Conservation (phyloP, 2,113 vertebrate species). For the Tretioscincus oriximinensis region DNA sequence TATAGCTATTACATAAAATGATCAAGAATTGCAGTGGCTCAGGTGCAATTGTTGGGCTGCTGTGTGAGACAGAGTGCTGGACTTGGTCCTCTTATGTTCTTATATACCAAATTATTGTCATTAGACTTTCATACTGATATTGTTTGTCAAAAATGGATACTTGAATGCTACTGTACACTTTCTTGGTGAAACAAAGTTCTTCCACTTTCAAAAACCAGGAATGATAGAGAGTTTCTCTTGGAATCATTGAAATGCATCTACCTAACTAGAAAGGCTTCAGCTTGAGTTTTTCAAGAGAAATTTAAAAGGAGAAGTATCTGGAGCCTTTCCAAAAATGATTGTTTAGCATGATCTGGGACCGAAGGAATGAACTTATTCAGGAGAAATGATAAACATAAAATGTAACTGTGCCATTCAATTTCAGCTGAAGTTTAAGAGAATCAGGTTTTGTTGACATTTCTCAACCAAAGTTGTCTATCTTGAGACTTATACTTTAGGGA, state of each 20-base stretch:
- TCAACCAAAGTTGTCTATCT: conserved; percentile 26
- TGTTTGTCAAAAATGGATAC: not conserved
- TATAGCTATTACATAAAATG: not conserved
- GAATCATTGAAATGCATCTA: conserved; percentile 42
- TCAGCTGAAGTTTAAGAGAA: conserved; percentile 42
- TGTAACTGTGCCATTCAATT: conserved; percentile 24
- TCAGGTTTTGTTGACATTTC: conserved; percentile 33
- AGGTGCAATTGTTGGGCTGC: too few species aligned
- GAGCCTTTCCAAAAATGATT: conserved; percentile 51
- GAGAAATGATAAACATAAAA: conserved; percentile 42
- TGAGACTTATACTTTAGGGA: conserved; percentile 37
- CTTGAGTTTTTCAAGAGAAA: conserved; percentile 35
- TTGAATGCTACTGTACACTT: not conserved
- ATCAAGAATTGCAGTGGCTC: not conserved
- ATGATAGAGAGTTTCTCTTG: not conserved
- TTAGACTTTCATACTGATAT: not conserved
- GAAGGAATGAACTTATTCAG: conserved; percentile 46
- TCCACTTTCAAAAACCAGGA: not conserved
- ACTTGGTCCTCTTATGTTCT: too few species aligned
- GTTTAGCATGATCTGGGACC: conserved; percentile 52
- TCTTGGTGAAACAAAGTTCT: not conserved
- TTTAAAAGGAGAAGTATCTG: conserved; percentile 36
- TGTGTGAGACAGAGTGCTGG: too few species aligned
- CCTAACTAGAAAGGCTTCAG: conserved; percentile 4
- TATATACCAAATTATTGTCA: not conserved